Base-by-base conservation (phyloP, 1,140 invertebrate genomes). In the Drosophila nannoptera region DNA sequence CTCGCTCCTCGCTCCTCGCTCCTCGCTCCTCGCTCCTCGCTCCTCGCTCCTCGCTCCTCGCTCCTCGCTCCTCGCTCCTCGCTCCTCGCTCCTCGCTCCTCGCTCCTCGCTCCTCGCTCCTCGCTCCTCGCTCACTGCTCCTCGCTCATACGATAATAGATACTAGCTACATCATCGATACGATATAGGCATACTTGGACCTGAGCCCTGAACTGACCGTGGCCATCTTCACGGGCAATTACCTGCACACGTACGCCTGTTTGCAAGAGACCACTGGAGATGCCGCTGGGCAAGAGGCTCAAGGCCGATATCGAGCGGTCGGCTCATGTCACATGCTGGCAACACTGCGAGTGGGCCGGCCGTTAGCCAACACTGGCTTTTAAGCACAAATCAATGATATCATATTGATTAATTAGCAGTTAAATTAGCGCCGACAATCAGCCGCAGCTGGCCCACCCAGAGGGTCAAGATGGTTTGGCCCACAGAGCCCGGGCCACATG, bases 231-330 rank as follows among this genome's bases (percentile, higher is more conserved):
- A 22, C 22, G 22, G 3, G 22, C n/a, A 22, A 22, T 22, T 22
- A 22, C 22, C 22, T 22, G 22, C 22, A 22, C 9, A 16, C 35
- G 4, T 56, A 8, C 5, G 31, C 40, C 29, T 83, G 65, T 78
- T 82, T 82, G 72, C 62, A n/a, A n/a, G n/a, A n/a, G 42, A 61
- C 46, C 78, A 78, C 78, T 82, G 50, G 7, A 84, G 52, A 55
- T 73, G 67, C 35, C 54, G 65, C 36, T 70, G 54, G 75, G 64
- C 68, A 53, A 55, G 58, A 52, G 43, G 45, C 52, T 64, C 60
- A 64, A 55, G 46, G 22, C 42, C 42, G 38, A 62, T 63, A 69
- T 60, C 42, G 45, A 55, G 40, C 46, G 55, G 64, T 70, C 22
- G 22, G 22, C 22, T 22, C 22, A 22, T 22, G 52, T 38, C 45